Evolutionary conservation across 2,888 invertebrate species (phyloP).

Genomic region (Germaria angustata): DNA sequence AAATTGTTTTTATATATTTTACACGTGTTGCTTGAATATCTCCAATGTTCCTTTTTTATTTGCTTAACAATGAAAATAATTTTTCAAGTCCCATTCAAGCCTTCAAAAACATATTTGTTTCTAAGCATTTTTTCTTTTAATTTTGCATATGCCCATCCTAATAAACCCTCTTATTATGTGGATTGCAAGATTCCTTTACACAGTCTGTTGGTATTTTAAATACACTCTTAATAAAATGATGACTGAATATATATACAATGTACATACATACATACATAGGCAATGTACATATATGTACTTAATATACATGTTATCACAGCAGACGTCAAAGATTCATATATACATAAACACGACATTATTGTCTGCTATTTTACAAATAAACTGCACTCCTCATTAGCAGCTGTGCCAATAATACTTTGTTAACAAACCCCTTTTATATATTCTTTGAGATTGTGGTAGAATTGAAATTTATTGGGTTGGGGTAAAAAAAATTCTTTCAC

Average conservation of each 20-base stretch:
- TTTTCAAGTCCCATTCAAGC: constrained; percentile 2
- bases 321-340: constrained; percentile 27
- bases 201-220: not conserved
- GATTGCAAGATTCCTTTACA: constrained; percentile 30
- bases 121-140: constrained; percentile 1
- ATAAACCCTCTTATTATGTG: not conserved
- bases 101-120: not conserved
- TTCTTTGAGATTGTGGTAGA: not conserved
- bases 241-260: not conserved
- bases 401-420: constrained; percentile 60
- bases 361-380: constrained; percentile 41
- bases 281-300: not conserved
- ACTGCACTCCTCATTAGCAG: constrained; percentile 61
- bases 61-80: constrained; percentile 8
- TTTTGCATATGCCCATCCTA: constrained; percentile 40
- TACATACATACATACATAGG: not conserved
- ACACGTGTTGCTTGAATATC: constrained; percentile 37
- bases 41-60: not conserved
- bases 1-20: constrained; percentile 8
- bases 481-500: not conserved
- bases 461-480: not conserved
- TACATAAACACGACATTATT: constrained; percentile 34
- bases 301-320: constrained; percentile 9
- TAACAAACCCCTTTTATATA: constrained; percentile 43
- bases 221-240: constrained; percentile 1